Percentiles rank a stretch among this genome's conserved stretches.
Evolutionary conservation across 2,113 vertebrate species (phyloP).

Genomic region (Myotis yumanensis): DNA sequence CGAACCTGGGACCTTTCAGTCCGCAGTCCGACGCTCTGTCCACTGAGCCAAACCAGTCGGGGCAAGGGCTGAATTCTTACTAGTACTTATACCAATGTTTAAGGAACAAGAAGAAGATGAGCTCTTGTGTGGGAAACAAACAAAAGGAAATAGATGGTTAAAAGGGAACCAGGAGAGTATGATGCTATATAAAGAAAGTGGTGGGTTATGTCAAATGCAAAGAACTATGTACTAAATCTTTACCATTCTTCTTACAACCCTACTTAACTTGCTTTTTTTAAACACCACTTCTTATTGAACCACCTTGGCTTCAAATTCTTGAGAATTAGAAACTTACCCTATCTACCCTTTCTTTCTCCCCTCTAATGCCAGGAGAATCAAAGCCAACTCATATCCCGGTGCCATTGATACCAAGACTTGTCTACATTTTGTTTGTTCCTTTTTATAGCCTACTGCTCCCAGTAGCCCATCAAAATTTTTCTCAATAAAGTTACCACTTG

Average conservation of each 20-base stretch:
- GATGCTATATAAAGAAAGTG: background rate
- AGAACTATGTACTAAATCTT: background rate
- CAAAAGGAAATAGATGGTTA: background rate
- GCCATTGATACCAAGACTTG: background rate
- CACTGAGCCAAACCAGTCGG: too few relatives aligned
- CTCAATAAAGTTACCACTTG: background rate
- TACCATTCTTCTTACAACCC: background rate
- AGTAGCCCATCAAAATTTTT: background rate
- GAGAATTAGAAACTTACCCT: background rate
- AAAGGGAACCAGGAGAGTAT: background rate
- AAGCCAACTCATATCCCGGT: background rate
- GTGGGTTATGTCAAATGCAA: background rate
- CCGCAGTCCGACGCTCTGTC: too few relatives aligned
- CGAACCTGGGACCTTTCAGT: too few relatives aligned
- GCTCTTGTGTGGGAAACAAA: background rate
- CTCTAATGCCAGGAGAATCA: background rate
- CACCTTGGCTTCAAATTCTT: background rate
- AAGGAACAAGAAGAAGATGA: background rate
- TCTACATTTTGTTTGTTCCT: background rate
- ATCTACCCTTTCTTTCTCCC: background rate
- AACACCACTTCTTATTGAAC: background rate
- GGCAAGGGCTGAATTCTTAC: too few relatives aligned
- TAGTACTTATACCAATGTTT: background rate
- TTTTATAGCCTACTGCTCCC: background rate
- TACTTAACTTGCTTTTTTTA: background rate